Base-by-base conservation (phyloP, 2,113 vertebrate genomes). In the Ceyx cyanopectus region DNA sequence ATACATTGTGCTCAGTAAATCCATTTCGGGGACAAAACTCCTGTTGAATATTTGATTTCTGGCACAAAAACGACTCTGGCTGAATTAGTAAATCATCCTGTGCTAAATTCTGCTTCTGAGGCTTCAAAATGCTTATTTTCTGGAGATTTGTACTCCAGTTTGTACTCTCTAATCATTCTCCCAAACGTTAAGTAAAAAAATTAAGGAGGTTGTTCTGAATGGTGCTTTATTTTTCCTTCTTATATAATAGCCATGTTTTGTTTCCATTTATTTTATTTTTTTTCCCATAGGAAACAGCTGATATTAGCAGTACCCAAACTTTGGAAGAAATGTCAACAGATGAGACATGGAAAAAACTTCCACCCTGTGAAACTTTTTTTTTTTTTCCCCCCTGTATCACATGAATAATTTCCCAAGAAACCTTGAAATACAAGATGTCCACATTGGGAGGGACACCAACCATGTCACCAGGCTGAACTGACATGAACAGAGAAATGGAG, bases 261-360 rank as follows among this genome's bases (percentile, higher is more conserved):
- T 60, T 93, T 61, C 20, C 1, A 56, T 37, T 37, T 37, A 9
- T 37, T 37, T 37, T 37, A 9, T 37, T 7, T 77, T 81, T 78
- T 91, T 95, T 94, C 91, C 91, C 92, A 89, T 51, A 89, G 89
- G 92, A 93, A 95, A 89, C 12, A 30, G 67, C 63, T 80, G 86
- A 92, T 93, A 80, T 80, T 92, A 92, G 70, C 89, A 72, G 81
- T 76, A 66, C 68, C 37, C 84, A 91, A 80, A 85, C 81, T 66
- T 50, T 20, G 22, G 62, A 61, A 85, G 70, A 86, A 94, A 96
- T 22, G 62, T 90, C 94, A 95, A 85, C 81, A 85, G 46, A 85
- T 7, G 70, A 92, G 67, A 92, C 3, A 24, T 74, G 92, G 86
- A 85, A 93, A 96, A 92, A 82, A 45, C 40, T 58, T 91, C 46